Percentiles rank a stretch among this genome's conserved stretches.
Evolutionary conservation across 1,140 invertebrate species (phyloP).

Genomic region (Coelopa frigida): DNA sequence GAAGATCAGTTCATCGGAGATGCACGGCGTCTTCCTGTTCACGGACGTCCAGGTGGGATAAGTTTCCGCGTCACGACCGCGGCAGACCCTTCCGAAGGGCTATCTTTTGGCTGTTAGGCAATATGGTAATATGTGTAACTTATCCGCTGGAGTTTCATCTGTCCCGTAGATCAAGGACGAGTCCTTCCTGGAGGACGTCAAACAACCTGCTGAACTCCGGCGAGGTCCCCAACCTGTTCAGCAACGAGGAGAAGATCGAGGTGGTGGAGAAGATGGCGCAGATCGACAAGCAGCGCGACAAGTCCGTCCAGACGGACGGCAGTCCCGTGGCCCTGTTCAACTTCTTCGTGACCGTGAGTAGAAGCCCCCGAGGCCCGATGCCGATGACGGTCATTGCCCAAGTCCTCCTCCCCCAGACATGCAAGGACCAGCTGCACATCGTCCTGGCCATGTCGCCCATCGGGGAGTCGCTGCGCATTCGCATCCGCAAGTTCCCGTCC

Average conservation of each 20-base stretch:
- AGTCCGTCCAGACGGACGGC: conserved; percentile 85
- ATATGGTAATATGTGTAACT: background rate
- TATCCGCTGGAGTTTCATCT: too few species aligned
- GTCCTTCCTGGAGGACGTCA: conserved; percentile 88
- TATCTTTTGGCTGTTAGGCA: background rate
- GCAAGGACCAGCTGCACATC: conserved; percentile 88
- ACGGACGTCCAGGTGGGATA: conserved; percentile 70
- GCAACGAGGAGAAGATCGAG: conserved; percentile 81
- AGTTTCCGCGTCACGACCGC: background rate
- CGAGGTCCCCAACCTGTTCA: conserved; percentile 89
- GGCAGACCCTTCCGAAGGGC: background rate
- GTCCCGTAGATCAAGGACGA: conserved; percentile 90
- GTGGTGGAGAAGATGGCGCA: conserved; percentile 90
- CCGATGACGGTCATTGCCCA: too few species aligned
- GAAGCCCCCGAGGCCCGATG: background rate
- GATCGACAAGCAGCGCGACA: conserved; percentile 84
- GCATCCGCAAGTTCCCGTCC: conserved; percentile 88
- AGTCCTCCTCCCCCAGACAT: conserved; percentile 53
- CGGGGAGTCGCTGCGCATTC: conserved; percentile 74
- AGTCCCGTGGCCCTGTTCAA: conserved; percentile 86
- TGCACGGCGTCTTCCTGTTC: conserved; percentile 87
- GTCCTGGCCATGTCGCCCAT: conserved; percentile 90
- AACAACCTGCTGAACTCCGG: conserved; percentile 89
- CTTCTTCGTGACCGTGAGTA: conserved; percentile 65
- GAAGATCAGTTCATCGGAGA: conserved; percentile 73